A percentile compares a stretch with the other conserved stretches of the same genome.
Conservation (phyloP, 2,113 vertebrate genomes). For the Calyptomena viridis region DNA sequence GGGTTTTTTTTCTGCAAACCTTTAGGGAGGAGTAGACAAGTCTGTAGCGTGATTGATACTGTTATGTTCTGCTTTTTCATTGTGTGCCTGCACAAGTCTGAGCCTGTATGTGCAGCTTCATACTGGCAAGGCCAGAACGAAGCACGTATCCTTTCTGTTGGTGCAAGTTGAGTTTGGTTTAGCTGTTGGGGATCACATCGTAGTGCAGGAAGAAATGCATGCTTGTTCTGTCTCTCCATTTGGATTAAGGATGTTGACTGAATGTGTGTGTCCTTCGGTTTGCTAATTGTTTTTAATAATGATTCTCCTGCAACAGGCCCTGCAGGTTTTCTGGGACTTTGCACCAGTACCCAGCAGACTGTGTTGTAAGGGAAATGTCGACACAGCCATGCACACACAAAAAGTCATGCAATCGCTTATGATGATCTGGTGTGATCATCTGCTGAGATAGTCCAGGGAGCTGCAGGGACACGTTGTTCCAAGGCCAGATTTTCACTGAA, state of each 20-base stretch:
- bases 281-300: background rate
- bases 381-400: background rate
- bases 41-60: background rate
- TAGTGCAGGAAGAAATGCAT: background rate
- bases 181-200: background rate
- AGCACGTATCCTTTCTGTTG: background rate
- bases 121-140: background rate
- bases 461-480: background rate
- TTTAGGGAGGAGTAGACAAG: background rate
- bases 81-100: background rate
- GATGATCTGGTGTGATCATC: background rate
- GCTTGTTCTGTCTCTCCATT: background rate
- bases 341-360: background rate
- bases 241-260: background rate
- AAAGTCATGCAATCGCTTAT: background rate
- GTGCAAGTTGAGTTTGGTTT: background rate
- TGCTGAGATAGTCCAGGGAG: background rate
- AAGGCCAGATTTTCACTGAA: background rate
- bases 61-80: background rate
- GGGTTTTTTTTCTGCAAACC: background rate
- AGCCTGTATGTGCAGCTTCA: background rate
- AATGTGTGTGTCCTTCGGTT: background rate
- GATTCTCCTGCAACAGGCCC: background rate
- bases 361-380: background rate
- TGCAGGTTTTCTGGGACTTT: background rate